phyloP scores from a whole-genome alignment of 2,888 invertebrate genomes.

The Metacarcinus magister region DNA sequence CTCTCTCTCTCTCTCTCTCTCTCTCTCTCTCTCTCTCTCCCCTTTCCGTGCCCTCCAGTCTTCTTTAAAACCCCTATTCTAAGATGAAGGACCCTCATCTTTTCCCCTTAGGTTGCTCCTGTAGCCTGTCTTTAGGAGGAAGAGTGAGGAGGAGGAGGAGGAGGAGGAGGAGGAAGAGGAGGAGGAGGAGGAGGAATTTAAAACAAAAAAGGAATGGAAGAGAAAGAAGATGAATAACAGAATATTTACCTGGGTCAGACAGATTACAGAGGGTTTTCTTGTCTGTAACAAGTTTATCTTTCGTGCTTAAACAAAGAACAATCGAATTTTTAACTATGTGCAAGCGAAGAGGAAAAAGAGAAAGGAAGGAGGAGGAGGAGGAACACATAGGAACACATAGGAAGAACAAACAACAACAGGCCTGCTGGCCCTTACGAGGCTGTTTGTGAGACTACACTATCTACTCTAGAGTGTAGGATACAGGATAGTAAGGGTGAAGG shows the following conservation, averaged over 20 bases:
- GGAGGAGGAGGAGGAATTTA: not conserved
- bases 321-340: not conserved
- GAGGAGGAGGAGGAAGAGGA: not conserved
- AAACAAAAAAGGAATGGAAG: not conserved
- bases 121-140: conserved; percentile 26
- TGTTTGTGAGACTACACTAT: too few species aligned
- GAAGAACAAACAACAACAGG: too few species aligned
- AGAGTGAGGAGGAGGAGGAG: not conserved
- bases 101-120: not conserved
- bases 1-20: conserved; percentile 26
- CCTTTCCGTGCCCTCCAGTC: not conserved
- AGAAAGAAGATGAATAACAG: not conserved
- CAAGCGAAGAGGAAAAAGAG: not conserved
- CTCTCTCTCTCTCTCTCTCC: conserved; percentile 26
- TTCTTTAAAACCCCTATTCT: not conserved
- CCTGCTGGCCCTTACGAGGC: too few species aligned
- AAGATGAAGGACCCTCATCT: not conserved
- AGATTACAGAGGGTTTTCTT: not conserved
- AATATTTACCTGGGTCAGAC: not conserved
- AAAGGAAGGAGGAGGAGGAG: not conserved
- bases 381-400: too few species aligned
- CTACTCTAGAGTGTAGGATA: too few species aligned
- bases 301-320: not conserved
- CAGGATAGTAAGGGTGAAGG: too few species aligned
- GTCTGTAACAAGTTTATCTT: not conserved